Evolutionary conservation across 2,888 invertebrate genomes (phyloP), one percentile per base, ranked within the genome.

Genomic region (Microctonus brassicae): DNA sequence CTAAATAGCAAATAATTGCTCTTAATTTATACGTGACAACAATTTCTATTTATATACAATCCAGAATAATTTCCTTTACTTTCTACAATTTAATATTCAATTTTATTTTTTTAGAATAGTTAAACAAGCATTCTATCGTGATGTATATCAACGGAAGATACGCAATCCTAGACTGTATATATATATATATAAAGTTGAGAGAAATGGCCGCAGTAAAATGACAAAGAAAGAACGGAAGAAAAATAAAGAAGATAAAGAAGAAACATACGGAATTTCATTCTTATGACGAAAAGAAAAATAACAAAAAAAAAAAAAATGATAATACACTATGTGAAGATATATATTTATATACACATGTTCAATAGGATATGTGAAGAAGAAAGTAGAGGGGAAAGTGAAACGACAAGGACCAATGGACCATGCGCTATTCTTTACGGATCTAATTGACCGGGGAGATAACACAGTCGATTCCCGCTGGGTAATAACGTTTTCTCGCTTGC

Each of bases 361-460:
- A 22, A 20, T 22, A 60, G 60, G 60, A 60, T 22, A 63, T 24
- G 53, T 53, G 57, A 57, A n/a, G 34, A 17, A 34, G 58, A 58
- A 33, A 55, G 52, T 52, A 17, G 53, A 57, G 67, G 67, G 61
- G 36, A 55, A 65, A 69, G 71, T 65, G 63, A 74, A 73, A 73
- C 69, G 73, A 70, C 72, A 63, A 58, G 77, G 81, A 81, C 78
- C 84, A 83, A 85, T 84, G 83, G 79, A 77, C 80, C 80, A 81
- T 81, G 80, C 74, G 80, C 79, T 79, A 85, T 84, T 81, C 85
- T 85, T 86, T 86, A 86, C 84, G 84, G 81, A 78, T 85, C 83
- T 86, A 86, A 86, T 86, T 86, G 86, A 85, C 83, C 84, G 82
- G 82, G 78, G 84, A 86, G 86, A 86, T 86, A 86, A 86, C 84